These are phyloP conservation scores for Nycticebus coucang DNA, from an alignment of 2,113 vertebrate genomes.

Conservation along the genomic window DNA sequence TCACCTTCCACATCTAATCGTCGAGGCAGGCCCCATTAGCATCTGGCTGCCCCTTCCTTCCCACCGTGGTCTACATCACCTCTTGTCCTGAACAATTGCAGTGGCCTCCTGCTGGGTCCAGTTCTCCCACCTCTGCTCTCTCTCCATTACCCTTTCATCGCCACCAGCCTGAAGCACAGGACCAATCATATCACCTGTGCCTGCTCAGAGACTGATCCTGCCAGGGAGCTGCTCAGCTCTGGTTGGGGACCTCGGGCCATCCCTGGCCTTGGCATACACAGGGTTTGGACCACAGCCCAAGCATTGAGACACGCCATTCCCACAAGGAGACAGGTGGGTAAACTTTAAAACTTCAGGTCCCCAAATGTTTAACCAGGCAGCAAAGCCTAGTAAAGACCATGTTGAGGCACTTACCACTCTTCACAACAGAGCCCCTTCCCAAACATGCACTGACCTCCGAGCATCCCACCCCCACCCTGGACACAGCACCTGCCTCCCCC, in stretches of 20 bases:
- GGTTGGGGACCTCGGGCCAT: background rate
- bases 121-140: background rate
- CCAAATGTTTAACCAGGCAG: background rate
- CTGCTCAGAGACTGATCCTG: background rate
- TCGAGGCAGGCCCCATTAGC: background rate
- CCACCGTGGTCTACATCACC: background rate
- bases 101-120: background rate
- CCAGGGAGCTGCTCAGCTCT: background rate
- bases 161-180: background rate
- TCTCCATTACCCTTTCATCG: background rate
- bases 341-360: background rate
- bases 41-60: background rate
- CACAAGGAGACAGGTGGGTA: background rate
- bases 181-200: fast-evolving
- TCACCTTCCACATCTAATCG: background rate
- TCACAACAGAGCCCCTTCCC: background rate
- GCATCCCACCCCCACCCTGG: background rate
- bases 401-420: background rate
- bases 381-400: background rate
- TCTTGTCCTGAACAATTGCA: background rate
- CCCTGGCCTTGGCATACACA: background rate
- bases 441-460: background rate
- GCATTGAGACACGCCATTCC: background rate
- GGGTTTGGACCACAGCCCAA: background rate
- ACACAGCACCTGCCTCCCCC: background rate